Evolutionary conservation across 1,140 invertebrate species (phyloP), one percentile per base, ranked within the genome.

Genomic region (Diabrotica virgifera): DNA sequence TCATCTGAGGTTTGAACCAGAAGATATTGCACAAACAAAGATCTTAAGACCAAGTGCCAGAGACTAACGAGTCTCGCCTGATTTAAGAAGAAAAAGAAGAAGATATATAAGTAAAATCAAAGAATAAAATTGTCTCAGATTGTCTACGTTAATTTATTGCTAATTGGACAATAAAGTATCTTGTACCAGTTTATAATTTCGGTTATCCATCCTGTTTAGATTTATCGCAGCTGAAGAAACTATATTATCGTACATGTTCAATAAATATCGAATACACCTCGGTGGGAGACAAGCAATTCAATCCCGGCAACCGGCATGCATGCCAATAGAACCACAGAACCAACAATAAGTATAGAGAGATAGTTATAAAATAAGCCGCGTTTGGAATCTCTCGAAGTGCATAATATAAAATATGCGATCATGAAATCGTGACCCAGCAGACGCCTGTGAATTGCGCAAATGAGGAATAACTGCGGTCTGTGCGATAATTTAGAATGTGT

Each of bases 381-480:
- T 46, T 46, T 46, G 40, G 40, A 46, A 46, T 46, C 40, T 46
- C n/a, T 46, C 24, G 24, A 46, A 46, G 40, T 46, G 40, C 40
- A 46, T 46, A 46, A 46, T 46, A 46, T 46, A 46, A 46, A 46
- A 46, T 46, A 46, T n/a, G 40, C 40, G 40, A 46, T 46, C 40
- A 46, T 46, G 40, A 46, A 46, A n/a, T 46, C 40, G 40, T 46
- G 40, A 46, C 40, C 40, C 40, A 46, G 40, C 40, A 46, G 40
- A 46, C 40, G 40, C 40, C 40, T 46, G 40, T 46, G 40, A 46
- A 46, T 46, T 46, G 40, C 40, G 40, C 40, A 46, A 46, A 46
- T 46, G 40, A 46, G 40, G 40, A 46, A 46, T 46, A 46, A 46
- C 40, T n/a, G 40, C 40, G 5, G 40, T 46, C 40, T 46, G n/a